Evolutionary conservation across 2,113 vertebrate species (phyloP).

Genomic region (Sarotherodon lohbergeri): DNA sequence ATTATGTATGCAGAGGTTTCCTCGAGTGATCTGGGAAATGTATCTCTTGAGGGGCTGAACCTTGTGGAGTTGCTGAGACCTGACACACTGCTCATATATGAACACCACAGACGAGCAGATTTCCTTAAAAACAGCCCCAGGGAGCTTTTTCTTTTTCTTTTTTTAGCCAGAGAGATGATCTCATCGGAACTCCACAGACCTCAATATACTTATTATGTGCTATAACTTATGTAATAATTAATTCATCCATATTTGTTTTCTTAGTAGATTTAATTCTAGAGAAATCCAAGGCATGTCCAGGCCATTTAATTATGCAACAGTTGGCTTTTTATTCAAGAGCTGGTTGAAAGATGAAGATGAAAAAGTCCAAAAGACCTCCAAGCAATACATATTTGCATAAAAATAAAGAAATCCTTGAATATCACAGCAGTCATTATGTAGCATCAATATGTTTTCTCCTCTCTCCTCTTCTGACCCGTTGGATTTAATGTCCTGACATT

Average conservation of each 20-base stretch:
- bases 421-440: background rate
- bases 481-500: background rate
- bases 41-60: background rate
- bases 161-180: background rate
- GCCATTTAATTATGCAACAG: background rate
- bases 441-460: background rate
- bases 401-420: background rate
- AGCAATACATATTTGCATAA: rapidly evolving
- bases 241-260: background rate
- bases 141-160: background rate
- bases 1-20: too few species aligned
- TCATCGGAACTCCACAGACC: background rate
- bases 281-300: background rate
- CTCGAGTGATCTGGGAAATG: too few species aligned
- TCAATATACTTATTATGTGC: background rate
- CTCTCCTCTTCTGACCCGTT: background rate
- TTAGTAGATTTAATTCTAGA: background rate
- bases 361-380: background rate
- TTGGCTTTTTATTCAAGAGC: background rate
- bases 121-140: background rate
- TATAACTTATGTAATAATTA: background rate
- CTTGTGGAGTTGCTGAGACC: background rate
- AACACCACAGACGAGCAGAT: background rate
- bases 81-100: background rate
- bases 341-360: background rate